Evolutionary conservation across 1,140 invertebrate species (phyloP).

Genomic region (Eubasilissa regina): DNA sequence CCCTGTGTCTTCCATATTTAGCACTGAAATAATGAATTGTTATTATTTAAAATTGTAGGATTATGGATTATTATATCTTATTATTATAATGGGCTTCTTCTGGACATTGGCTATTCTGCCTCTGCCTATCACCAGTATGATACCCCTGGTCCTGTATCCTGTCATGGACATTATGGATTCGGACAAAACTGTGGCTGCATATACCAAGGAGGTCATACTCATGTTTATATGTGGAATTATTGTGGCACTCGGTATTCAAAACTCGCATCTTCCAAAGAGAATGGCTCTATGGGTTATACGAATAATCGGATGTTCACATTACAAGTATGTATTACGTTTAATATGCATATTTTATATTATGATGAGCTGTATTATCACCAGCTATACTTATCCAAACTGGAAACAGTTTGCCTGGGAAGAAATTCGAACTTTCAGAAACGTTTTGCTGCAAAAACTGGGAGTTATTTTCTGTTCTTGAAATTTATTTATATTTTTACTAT

Average conservation of each 20-base stretch:
- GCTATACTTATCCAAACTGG: too few relatives aligned
- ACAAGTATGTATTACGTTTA: conserved; percentile 61
- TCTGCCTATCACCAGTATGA: conserved; percentile 80
- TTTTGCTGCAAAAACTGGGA: too few relatives aligned
- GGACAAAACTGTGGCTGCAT: conserved; percentile 73
- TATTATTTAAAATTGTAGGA: conserved; percentile 61
- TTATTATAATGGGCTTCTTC: conserved; percentile 82
- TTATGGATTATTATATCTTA: conserved; percentile 77
- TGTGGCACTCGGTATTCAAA: conserved; percentile 84
- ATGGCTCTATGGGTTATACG: conserved; percentile 82
- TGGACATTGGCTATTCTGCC: conserved; percentile 85
- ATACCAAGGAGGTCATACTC: conserved; percentile 84
- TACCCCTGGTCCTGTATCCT: conserved; percentile 84
- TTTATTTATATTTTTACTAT: too few relatives aligned
- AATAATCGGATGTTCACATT: conserved; percentile 79
- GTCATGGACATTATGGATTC: conserved; percentile 75
- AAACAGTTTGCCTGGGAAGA: too few relatives aligned
- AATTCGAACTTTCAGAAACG: too few relatives aligned
- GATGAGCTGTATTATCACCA: too few relatives aligned
- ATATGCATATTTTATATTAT: neutral
- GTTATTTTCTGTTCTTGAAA: too few relatives aligned
- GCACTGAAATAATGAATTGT: neutral
- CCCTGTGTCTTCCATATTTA: too few relatives aligned
- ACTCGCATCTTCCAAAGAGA: conserved; percentile 82
- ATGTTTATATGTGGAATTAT: conserved; percentile 82